These are phyloP conservation scores for Pseudomyrmex dendroicus DNA, from an alignment of 1,140 invertebrate species.

Conservation along the genomic window DNA sequence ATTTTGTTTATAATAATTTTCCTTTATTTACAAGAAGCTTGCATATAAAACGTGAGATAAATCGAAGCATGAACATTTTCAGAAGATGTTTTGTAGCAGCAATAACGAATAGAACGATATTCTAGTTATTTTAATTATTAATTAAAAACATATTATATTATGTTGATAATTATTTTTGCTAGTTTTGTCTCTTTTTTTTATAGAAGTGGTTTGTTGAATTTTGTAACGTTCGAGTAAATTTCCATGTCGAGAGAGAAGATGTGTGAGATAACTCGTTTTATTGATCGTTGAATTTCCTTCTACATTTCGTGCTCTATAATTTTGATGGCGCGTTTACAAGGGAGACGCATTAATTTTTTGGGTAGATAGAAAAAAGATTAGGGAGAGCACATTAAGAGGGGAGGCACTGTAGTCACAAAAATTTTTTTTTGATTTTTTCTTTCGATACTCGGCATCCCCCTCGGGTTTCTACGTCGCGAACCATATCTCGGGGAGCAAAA, in stretches of 20 bases:
- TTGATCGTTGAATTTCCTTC: constrained; percentile 41
- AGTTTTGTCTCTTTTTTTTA: not conserved
- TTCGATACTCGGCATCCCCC: constrained; percentile 66
- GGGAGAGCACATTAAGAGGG: constrained; percentile 67
- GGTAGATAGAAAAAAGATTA: constrained; percentile 73
- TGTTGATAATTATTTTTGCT: not conserved
- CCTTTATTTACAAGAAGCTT: no score
- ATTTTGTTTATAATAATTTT: no score
- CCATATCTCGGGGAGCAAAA: constrained; percentile 70
- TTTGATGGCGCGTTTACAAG: constrained; percentile 21
- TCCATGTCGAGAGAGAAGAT: not conserved
- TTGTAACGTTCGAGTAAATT: constrained; percentile 16
- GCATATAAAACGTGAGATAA: no score
- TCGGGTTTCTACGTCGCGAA: constrained; percentile 54
- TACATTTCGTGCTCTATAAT: constrained; percentile 65
- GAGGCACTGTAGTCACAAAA: constrained; percentile 73
- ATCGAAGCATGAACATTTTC: no score
- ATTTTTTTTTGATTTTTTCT: no score
- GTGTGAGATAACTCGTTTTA: constrained; percentile 8
- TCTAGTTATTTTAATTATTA: no score
- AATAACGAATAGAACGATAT: no score
- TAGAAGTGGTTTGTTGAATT: constrained; percentile 3
- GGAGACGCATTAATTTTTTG: constrained; percentile 63
- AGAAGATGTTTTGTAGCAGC: no score
- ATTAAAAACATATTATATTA: not conserved